A percentile compares a stretch with the other conserved stretches of the same genome.
These are phyloP conservation scores for Coturnix japonica DNA, from an alignment of 2,113 vertebrate species.

Conservation along the genomic window DNA sequence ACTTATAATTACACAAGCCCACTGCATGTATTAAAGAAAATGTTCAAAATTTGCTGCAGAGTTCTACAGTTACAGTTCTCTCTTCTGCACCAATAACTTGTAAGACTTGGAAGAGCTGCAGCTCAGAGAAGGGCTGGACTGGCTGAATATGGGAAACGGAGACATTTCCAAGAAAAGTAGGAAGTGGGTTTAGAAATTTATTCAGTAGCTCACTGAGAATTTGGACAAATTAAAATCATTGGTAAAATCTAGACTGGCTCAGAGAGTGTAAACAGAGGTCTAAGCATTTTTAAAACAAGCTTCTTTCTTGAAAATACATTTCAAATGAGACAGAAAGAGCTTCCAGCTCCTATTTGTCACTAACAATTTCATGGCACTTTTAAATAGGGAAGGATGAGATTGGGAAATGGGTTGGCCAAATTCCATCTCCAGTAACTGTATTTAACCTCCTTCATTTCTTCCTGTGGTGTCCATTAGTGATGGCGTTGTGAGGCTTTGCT, in stretches of 20 bases:
- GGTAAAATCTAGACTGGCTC: not conserved
- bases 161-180: conserved; percentile 29
- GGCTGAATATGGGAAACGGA: not conserved
- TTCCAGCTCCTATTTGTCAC: not conserved
- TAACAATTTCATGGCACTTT: not conserved
- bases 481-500: not conserved
- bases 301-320: not conserved
- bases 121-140: not conserved
- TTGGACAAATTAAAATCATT: not conserved
- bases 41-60: not conserved
- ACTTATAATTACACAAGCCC: not conserved
- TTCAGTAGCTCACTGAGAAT: not conserved
- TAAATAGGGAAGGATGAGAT: not conserved
- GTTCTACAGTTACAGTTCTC: not conserved
- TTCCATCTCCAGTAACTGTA: not conserved
- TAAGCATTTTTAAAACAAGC: not conserved
- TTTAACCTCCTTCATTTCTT: not conserved
- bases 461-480: not conserved
- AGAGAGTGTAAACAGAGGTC: not conserved
- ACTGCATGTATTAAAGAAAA: not conserved
- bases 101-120: not conserved
- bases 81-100: not conserved
- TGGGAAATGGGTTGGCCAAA: not conserved
- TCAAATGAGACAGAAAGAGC: not conserved
- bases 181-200: conserved; percentile 23